phyloP scores from a whole-genome alignment of 2,888 invertebrate genomes.

The Ichneumon xanthorius region DNA sequence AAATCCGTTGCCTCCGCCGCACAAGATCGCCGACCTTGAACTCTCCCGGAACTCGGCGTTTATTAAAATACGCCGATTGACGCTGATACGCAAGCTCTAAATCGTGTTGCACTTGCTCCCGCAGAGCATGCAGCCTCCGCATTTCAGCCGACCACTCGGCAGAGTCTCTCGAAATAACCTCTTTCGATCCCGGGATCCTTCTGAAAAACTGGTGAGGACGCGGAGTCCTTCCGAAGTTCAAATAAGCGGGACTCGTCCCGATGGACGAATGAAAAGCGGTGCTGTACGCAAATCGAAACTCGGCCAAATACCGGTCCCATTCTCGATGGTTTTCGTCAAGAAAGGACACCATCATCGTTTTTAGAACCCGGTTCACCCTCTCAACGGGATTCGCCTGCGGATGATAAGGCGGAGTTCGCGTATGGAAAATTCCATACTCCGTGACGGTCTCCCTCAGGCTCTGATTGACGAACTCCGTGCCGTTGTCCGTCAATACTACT shows the following conservation, averaged over 20 bases:
- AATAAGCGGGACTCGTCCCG: conserved; percentile 58
- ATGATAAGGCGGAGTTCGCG: no score
- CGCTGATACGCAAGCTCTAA: background rate
- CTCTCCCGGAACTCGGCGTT: no score
- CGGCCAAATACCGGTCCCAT: conserved; percentile 58
- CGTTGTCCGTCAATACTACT: no score
- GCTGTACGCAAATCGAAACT: conserved; percentile 66
- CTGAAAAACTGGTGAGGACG: background rate
- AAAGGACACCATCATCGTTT: no score
- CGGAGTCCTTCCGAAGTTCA: conserved; percentile 51
- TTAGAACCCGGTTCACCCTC: no score
- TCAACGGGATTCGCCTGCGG: no score
- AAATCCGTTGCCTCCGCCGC: no score
- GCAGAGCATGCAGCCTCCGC: background rate
- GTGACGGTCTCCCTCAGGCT: no score
- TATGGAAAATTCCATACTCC: no score
- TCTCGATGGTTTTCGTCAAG: no score
- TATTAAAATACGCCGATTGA: background rate
- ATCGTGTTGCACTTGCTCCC: background rate
- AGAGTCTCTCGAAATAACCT: background rate
- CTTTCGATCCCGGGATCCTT: background rate
- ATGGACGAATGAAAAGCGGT: conserved; percentile 63
- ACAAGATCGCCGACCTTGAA: background rate
- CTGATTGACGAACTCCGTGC: no score
- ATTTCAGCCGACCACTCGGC: background rate